Conservation (phyloP, 2,797 vertebrate genomes). For the Setipinna tenuifilis region DNA sequence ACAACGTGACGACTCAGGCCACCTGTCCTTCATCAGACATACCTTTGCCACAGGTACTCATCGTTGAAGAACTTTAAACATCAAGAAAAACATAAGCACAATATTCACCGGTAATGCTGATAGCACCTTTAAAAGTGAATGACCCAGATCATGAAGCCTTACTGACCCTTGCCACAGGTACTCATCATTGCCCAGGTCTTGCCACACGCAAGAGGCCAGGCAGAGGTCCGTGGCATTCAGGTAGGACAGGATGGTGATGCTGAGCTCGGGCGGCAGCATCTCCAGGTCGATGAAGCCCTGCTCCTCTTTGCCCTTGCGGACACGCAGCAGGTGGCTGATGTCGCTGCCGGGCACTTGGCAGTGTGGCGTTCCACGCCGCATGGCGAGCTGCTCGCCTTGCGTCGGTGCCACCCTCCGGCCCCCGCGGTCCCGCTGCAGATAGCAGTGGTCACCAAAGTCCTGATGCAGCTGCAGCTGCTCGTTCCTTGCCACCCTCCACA, state of each 20-base stretch:
- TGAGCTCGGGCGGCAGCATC: conserved; percentile 94
- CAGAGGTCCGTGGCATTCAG: conserved; percentile 98
- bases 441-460: conserved; percentile 82
- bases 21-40: too few species aligned
- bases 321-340: conserved; percentile 89
- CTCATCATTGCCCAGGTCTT: conserved; percentile 93
- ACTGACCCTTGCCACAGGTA: conserved; percentile 98
- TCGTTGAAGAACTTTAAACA: too few species aligned
- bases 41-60: too few species aligned
- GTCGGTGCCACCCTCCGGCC: conserved; percentile 69
- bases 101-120: too few species aligned
- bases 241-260: conserved; percentile 97
- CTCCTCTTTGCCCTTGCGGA: conserved; percentile 84
- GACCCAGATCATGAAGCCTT: not conserved
- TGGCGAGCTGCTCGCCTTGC: conserved; percentile 58
- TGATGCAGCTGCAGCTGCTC: conserved; percentile 94
- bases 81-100: too few species aligned
- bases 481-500: conserved; percentile 97
- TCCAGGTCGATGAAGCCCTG: conserved; percentile 94
- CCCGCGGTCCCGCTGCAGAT: conserved; percentile 70
- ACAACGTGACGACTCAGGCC: too few species aligned
- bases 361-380: conserved; percentile 54
- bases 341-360: conserved; percentile 83
- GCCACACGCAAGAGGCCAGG: conserved; percentile 96
- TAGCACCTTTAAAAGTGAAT: not conserved